A percentile compares a stretch with the other conserved stretches of the same genome.
These are phyloP conservation scores for Paramormyrops kingsleyae DNA, from an alignment of 2,113 vertebrate species.

Conservation along the genomic window DNA sequence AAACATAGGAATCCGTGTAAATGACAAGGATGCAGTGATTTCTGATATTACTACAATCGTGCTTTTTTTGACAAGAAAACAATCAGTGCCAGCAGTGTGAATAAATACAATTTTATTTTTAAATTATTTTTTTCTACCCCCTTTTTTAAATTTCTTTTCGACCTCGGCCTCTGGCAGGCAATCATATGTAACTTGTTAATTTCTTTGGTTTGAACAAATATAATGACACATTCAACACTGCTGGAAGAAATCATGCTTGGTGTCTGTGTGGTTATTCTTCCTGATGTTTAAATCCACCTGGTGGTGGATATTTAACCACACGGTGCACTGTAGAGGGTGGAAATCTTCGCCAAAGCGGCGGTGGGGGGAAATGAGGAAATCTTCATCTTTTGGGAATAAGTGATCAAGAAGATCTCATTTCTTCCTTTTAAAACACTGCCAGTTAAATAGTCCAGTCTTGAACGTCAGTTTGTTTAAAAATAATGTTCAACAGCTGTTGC, in stretches of 20 bases:
- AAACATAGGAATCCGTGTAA: slow-evolving; percentile 17
- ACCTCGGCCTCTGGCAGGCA: slow-evolving; percentile 26
- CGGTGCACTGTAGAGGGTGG: background rate
- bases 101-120: background rate
- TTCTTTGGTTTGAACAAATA: slow-evolving; percentile 28
- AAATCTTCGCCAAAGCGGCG: background rate
- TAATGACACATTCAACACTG: slow-evolving; percentile 21
- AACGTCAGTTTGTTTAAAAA: background rate
- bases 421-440: background rate
- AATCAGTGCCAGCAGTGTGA: slow-evolving; percentile 18
- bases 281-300: background rate
- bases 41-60: slow-evolving; percentile 30
- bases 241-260: slow-evolving; percentile 18
- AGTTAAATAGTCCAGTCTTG: background rate
- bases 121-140: background rate
- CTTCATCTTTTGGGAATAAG: background rate
- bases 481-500: background rate
- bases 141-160: slow-evolving; percentile 27
- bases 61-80: slow-evolving; percentile 24
- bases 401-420: background rate
- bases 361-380: background rate
- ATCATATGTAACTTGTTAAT: slow-evolving; percentile 16
- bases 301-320: background rate
- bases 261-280: slow-evolving; percentile 11
- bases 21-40: slow-evolving; percentile 23